phyloP scores from a whole-genome alignment of 2,888 invertebrate genomes.

The Boloria euphrosyne region DNA sequence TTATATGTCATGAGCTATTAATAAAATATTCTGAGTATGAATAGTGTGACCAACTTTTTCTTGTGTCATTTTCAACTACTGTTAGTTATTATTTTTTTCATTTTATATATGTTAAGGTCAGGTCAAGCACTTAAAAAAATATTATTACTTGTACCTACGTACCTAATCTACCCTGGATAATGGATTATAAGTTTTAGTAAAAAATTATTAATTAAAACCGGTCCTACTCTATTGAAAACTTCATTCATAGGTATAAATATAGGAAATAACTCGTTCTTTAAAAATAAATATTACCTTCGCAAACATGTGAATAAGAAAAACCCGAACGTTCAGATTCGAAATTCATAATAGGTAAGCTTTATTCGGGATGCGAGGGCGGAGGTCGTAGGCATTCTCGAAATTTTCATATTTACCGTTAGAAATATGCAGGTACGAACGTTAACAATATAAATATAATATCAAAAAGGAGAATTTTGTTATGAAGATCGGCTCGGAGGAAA shows the following conservation, averaged over 20 bases:
- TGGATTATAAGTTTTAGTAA: too few species aligned
- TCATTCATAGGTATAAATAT: not conserved
- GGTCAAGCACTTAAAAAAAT: too few species aligned
- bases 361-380: slow-evolving; percentile 67
- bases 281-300: slow-evolving; percentile 7
- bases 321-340: slow-evolving; percentile 48
- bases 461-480: slow-evolving; percentile 83
- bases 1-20: slow-evolving; percentile 22
- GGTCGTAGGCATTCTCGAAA: slow-evolving; percentile 77
- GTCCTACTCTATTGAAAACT: too few species aligned
- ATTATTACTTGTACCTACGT: too few species aligned
- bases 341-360: slow-evolving; percentile 73
- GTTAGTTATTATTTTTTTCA: not conserved
- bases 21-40: slow-evolving; percentile 21
- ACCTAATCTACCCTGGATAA: too few species aligned
- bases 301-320: slow-evolving; percentile 34
- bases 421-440: slow-evolving; percentile 83
- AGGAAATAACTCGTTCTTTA: not conserved
- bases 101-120: too few species aligned
- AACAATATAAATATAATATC: slow-evolving; percentile 83
- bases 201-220: too few species aligned
- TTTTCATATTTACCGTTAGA: slow-evolving; percentile 83
- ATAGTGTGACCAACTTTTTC: slow-evolving; percentile 13
- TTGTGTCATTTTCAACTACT: slow-evolving; percentile 8
- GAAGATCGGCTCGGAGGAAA: slow-evolving; percentile 79